Percentiles rank a stretch among this genome's conserved stretches.
Conservation (phyloP, 2,888 invertebrate genomes). For the Andrena praecox region DNA sequence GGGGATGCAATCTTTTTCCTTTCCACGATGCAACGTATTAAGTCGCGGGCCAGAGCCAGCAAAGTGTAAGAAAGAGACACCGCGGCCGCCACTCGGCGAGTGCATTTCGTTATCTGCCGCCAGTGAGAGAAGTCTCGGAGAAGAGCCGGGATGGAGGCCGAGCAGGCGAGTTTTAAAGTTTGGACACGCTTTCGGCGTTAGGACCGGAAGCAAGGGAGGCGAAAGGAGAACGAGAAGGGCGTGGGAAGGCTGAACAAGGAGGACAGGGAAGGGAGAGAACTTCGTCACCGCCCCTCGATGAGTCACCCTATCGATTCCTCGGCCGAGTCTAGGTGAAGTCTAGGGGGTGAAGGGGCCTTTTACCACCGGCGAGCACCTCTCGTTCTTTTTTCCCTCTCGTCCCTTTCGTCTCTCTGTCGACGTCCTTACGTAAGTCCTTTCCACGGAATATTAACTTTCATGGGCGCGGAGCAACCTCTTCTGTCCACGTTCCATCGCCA, state of each 20-base stretch:
- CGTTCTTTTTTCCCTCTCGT: conserved; percentile 33
- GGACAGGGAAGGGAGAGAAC: conserved; percentile 66
- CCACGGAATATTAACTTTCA: conserved; percentile 76
- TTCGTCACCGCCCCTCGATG: conserved; percentile 82
- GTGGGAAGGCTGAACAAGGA: conserved; percentile 54
- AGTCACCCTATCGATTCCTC: conserved; percentile 83
- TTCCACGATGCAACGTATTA: conserved; percentile 12
- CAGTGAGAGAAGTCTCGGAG: conserved; percentile 23
- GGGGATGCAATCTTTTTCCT: conserved; percentile 3
- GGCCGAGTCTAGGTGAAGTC: conserved; percentile 69
- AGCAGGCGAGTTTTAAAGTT: conserved; percentile 75
- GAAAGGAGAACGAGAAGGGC: conserved; percentile 49
- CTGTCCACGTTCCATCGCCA: conserved; percentile 26
- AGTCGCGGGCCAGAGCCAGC: conserved; percentile 45
- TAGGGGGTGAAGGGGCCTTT: conserved; percentile 62
- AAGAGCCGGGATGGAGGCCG: conserved; percentile 41
- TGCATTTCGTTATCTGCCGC: conserved; percentile 67
- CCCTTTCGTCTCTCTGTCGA: conserved; percentile 44
- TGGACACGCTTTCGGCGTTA: conserved; percentile 80
- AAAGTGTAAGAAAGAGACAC: conserved; percentile 18
- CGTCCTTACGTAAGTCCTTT: conserved; percentile 71
- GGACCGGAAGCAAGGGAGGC: conserved; percentile 46
- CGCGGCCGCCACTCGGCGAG: conserved; percentile 30
- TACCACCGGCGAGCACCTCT: conserved; percentile 63
- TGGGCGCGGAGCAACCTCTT: conserved; percentile 58